Base-by-base conservation (phyloP, 2,797 vertebrate genomes). In the Malurus leucopterus region DNA sequence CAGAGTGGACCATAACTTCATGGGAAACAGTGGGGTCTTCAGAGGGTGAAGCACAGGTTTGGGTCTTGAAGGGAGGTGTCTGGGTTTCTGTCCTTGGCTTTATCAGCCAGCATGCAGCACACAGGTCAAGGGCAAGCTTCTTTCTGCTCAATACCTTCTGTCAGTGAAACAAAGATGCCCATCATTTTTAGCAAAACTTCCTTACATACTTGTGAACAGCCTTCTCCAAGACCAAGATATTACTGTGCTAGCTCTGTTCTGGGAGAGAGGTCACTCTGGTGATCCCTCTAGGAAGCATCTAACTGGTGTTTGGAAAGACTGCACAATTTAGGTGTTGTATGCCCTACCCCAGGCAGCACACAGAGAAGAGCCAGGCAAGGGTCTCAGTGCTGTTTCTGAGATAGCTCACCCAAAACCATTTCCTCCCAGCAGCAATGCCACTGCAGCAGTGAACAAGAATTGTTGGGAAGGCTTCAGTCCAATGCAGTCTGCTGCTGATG, bases 101-200 rank as follows among this genome's bases (percentile, higher is more conserved):
- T 78, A 72, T 46, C 41, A 46, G 40, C 2, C 62, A 44, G 8
- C 0, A 0, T 49, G 26, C 14, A 75, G 58, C 13, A 54, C 10
- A n/a, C 0, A 55, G 26, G 26, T 55, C 29, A 78, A 3, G 2
- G 20, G 22, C 29, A 43, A 81, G 38, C 26, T 76, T 59, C 43
- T 59, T 29, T 30, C 38, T 63, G 47, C 59, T 75, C 63, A 22
- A 34, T 38, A 58, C 14, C 15, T 62, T 69, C 63, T 55, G 5
- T n/a, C 40, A 65, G 59, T 34, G 36, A 76, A 84, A 78, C 4
- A 55, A 0, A 2, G 26, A 26, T 40, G 38, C 41, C 64, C 27
- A 11, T 2, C 0, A 4, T 7, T 86, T 77, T 75, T 36, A 83
- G 38, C 30, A 90, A 76, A 79, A 82, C 16, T 44, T 27, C 71